Conservation (phyloP, 2,797 vertebrate genomes). For the Anguilla marmorata region DNA sequence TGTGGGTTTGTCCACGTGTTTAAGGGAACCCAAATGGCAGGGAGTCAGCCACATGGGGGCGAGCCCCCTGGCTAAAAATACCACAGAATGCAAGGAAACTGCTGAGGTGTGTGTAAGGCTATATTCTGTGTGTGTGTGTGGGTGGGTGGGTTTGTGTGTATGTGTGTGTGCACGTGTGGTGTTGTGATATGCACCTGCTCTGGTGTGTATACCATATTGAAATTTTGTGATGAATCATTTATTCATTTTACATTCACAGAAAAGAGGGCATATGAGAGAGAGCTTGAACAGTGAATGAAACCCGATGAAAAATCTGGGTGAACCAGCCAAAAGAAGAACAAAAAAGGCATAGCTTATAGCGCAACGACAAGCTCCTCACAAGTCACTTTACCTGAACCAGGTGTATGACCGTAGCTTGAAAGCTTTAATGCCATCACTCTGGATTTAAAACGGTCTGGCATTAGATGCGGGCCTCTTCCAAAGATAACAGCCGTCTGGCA, state of each 20-base stretch:
- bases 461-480: neutral
- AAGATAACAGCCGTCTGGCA: slow-evolving; percentile 19
- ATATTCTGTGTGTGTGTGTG: neutral
- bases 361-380: neutral
- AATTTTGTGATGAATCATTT: neutral
- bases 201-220: neutral
- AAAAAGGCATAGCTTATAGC: neutral
- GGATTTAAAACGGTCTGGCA: neutral
- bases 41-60: neutral
- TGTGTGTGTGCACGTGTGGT: neutral
- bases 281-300: no score
- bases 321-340: no score
- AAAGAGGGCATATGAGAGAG: neutral
- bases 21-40: neutral
- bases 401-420: neutral
- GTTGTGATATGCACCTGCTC: neutral
- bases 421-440: neutral
- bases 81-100: neutral
- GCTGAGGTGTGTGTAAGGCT: neutral
- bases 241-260: neutral
- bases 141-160: neutral
- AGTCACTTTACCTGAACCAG: neutral
- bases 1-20: neutral
- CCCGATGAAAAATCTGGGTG: no score
- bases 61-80: neutral